These are phyloP conservation scores for Himantopus leucocephalus DNA, from an alignment of 2,113 vertebrate genomes.

Conservation along the genomic window DNA sequence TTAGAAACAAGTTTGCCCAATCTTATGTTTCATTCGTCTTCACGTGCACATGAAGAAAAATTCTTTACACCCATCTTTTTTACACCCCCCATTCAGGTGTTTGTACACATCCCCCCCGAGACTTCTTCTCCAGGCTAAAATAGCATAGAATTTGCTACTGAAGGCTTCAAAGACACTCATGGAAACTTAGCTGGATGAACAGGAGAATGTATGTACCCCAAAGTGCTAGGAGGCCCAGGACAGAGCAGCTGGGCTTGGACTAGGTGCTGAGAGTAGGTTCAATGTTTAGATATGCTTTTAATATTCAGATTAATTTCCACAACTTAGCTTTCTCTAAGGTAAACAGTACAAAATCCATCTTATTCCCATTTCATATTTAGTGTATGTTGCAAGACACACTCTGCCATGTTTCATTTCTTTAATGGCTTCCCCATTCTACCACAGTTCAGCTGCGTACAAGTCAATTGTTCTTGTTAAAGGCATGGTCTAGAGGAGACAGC, in stretches of 20 bases:
- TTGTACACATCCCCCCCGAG: too few species aligned
- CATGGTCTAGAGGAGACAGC: neutral
- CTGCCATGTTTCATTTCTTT: neutral
- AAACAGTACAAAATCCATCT: neutral
- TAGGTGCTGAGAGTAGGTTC: neutral
- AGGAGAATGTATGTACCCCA: neutral
- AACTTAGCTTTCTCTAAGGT: neutral
- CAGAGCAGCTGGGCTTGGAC: neutral
- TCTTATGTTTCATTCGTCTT: neutral
- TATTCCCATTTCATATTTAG: neutral
- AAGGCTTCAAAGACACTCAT: neutral
- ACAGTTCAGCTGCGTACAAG: neutral
- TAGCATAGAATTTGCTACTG: neutral
- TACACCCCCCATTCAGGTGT: rapidly evolving
- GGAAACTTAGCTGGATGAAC: neutral
- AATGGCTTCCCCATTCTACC: neutral
- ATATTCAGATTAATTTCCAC: neutral
- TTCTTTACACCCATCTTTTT: neutral
- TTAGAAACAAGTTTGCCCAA: neutral
- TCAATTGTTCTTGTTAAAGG: neutral
- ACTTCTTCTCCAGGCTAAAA: neutral
- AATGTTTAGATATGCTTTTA: neutral
- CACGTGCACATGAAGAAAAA: neutral
- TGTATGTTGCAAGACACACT: neutral
- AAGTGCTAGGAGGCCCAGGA: neutral